Evolutionary conservation across 1,140 invertebrate species (phyloP), one percentile per base, ranked within the genome.

Genomic region (Listronotus bonariensis): DNA sequence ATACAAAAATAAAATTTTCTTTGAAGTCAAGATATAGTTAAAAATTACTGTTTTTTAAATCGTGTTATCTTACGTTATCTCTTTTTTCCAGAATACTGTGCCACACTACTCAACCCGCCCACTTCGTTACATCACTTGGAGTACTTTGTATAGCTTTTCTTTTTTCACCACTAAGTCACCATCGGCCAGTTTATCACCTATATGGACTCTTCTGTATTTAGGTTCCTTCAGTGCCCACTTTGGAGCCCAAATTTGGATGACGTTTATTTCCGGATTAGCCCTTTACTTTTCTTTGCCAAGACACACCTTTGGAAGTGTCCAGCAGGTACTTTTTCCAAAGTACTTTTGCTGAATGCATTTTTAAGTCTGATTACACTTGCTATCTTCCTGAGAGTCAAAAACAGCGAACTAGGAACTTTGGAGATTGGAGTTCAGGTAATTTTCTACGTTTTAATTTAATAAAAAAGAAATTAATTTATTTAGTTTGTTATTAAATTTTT

Each of bases 161-260:
- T 72, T 87, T 26, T 75, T 84, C 53, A 83, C 86, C 40, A 78
- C 79, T 52, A 79, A 80, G 48, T 74, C 80, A 34, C 78, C 76
- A 74, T 75, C 60, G 14, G 78, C 73, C 61, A 75, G 59, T 63
- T 69, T 72, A 76, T 79, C 71, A 81, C 79, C 68, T 45, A 71
- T 79, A 57, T 74, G 80, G 20, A 81, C 81, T 14, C 82, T 92
- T 32, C 76, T 89, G 9, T 92, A 92, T 76, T 79, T 93, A 12
- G 82, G 82, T 0, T 86, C 89, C 3, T 90, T 92, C 67, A 86
- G 88, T 38, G 84, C 87, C 45, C 90, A 93, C 74, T 87, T 92
- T 69, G 92, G 92, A 14, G 83, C 89, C 9, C 91, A 93, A 79
- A 86, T 93, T 61, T 94, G 92, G 91, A 94, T 94, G 91, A 93